These are phyloP conservation scores for Montipora capricornis DNA, from an alignment of 64 coral and sea anemone genomes.

Conservation along the genomic window DNA sequence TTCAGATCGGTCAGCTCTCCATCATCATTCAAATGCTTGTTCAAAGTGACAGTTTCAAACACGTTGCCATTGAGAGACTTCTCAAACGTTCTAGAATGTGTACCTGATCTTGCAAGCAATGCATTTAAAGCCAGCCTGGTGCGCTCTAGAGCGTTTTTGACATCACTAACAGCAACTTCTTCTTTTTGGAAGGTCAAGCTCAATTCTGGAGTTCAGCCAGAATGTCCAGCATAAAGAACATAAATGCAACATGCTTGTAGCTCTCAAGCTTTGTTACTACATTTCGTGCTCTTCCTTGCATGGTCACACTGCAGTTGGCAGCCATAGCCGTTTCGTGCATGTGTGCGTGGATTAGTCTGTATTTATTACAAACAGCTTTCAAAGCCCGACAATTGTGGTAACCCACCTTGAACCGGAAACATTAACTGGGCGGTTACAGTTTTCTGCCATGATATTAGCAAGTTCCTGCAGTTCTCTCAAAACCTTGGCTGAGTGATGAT, in stretches of 20 bases:
- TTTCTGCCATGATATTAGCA: constrained; percentile 72
- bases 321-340: constrained; percentile 37
- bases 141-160: constrained; percentile 42
- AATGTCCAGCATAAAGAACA: constrained; percentile 60
- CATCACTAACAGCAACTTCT: constrained; percentile 46
- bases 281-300: constrained; percentile 51
- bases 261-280: constrained; percentile 36
- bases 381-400: constrained; percentile 42
- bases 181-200: constrained; percentile 59
- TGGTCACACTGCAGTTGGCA: constrained; percentile 22
- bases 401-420: constrained; percentile 60
- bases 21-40: constrained; percentile 55
- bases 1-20: constrained; percentile 51
- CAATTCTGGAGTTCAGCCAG: constrained; percentile 55
- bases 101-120: constrained; percentile 27
- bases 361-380: constrained; percentile 46
- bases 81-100: constrained; percentile 58
- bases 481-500: background rate
- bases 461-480: constrained; percentile 54
- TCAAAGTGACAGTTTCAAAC: constrained; percentile 61
- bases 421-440: constrained; percentile 49
- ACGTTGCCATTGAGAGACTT: constrained; percentile 48
- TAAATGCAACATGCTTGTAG: constrained; percentile 47
- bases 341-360: constrained; percentile 52
- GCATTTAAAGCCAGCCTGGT: constrained; percentile 60